These are phyloP conservation scores for Rhadina sibilatrix DNA, from an alignment of 2,113 vertebrate genomes.

Conservation along the genomic window DNA sequence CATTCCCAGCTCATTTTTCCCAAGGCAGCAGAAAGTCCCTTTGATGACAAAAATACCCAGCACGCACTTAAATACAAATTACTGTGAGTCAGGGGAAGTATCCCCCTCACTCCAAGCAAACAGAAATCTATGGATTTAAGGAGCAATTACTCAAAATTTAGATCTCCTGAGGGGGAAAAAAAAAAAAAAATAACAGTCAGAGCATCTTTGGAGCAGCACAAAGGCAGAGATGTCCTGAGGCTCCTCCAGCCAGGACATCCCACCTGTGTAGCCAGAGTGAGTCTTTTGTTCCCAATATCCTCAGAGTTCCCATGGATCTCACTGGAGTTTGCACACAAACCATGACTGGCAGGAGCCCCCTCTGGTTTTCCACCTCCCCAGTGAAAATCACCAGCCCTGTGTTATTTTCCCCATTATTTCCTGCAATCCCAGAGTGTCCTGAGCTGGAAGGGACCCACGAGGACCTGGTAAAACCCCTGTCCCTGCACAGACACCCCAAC, in stretches of 20 bases:
- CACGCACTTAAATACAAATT: background rate
- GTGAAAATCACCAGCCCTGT: background rate
- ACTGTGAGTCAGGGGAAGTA: background rate
- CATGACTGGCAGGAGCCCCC: fast-evolving
- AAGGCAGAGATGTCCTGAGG: background rate
- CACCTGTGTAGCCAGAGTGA: fast-evolving
- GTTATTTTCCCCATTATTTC: background rate
- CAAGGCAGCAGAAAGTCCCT: background rate
- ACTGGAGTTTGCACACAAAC: background rate
- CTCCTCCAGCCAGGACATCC: fast-evolving
- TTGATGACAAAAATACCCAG: background rate
- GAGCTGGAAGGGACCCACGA: background rate
- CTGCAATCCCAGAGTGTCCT: background rate
- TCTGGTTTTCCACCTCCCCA: background rate
- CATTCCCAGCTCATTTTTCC: background rate
- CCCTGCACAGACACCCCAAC: background rate
- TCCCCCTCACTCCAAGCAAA: background rate
- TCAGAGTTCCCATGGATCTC: fast-evolving
- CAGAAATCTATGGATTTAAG: background rate
- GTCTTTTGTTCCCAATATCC: background rate
- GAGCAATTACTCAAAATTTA: background rate
- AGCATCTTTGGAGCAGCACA: background rate
- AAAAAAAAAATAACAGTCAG: background rate
- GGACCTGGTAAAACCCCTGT: background rate
- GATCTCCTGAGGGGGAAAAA: background rate